Evolutionary conservation across 1,140 invertebrate genomes (phyloP).

Genomic region (Atta cephalotes): DNA sequence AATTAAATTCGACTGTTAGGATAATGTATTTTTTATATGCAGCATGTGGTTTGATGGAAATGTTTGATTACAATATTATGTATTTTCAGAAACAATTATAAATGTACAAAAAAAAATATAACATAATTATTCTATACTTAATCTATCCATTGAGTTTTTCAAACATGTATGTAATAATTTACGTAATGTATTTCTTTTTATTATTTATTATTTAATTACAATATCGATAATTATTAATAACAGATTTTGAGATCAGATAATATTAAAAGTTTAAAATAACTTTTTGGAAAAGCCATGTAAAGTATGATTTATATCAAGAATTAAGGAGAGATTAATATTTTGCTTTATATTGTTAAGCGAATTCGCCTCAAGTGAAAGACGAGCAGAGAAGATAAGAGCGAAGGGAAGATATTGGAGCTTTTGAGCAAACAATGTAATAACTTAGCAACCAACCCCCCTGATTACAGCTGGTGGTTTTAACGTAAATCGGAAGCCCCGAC

Average conservation of each 20-base stretch:
- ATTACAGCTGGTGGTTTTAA: conserved; percentile 69
- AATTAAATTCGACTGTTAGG: conserved; percentile 38
- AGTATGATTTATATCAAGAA: conserved; percentile 2
- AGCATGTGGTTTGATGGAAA: not conserved
- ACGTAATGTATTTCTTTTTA: not conserved
- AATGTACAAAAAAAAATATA: not conserved
- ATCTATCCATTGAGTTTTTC: not conserved
- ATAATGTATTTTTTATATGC: conserved; percentile 40
- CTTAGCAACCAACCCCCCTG: conserved; percentile 73
- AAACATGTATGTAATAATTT: not conserved
- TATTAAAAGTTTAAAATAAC: not conserved
- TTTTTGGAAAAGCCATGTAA: not conserved
- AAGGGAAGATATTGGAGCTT: conserved; percentile 73
- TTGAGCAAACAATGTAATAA: conserved; percentile 80
- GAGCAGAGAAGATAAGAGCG: conserved; percentile 26
- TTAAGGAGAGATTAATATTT: conserved; percentile 69
- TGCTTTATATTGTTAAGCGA: conserved; percentile 60
- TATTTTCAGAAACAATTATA: not conserved
- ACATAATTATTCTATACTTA: not conserved
- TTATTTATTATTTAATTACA: not conserved
- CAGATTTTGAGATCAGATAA: not conserved
- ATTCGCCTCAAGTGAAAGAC: conserved; percentile 44
- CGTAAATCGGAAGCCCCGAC: conserved; percentile 68
- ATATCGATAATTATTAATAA: conserved; percentile 11
- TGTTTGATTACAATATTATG: conserved; percentile 30